Evolutionary conservation across 2,888 invertebrate species (phyloP), one percentile per base, ranked within the genome.

Genomic region (Tetragonisca angustula): DNA sequence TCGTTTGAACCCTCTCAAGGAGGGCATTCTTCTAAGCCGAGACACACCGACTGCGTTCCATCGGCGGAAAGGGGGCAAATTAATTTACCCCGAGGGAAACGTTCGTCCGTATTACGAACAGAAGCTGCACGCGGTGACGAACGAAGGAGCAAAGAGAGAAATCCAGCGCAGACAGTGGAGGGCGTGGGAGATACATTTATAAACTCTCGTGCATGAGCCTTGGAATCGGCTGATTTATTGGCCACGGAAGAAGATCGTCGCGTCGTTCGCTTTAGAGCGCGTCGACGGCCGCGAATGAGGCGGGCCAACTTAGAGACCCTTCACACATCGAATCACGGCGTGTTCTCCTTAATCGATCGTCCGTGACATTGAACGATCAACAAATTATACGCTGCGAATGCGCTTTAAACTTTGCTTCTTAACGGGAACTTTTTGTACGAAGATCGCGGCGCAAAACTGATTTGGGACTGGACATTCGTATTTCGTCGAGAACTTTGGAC

Each of bases 171-270:
- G 92, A 92, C 92, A 92, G 92, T 91, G 90, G 90, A 92, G 91
- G 93, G 93, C 93, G 93, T 93, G 93, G 93, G 93, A 93, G 93
- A 93, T 91, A 91, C 93, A 93, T 93, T 93, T 92, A 93, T 92
- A 92, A 92, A 92, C 93, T 92, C 91, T 84, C 81, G 89, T 90
- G 89, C 86, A 88, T 89, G 89, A 89, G 90, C 84, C 80, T 76
- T 71, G 88, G 88, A 89, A 89, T 91, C 86, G 86, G 86, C 87
- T 91, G 92, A 92, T 92, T 92, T 92, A 92, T 88, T 85, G 85
- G 84, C 85, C 79, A 88, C 85, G 89, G 86, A 85, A 90, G 85
- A 86, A 88, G 87, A 85, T 84, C 69, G 81, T 87, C 85, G 88
- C 82, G 84, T 86, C 82, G 83, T 87, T 83, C 81, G 83, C 84